Evolutionary conservation across 2,797 vertebrate species (phyloP).

Genomic region (Alectoris magna): DNA sequence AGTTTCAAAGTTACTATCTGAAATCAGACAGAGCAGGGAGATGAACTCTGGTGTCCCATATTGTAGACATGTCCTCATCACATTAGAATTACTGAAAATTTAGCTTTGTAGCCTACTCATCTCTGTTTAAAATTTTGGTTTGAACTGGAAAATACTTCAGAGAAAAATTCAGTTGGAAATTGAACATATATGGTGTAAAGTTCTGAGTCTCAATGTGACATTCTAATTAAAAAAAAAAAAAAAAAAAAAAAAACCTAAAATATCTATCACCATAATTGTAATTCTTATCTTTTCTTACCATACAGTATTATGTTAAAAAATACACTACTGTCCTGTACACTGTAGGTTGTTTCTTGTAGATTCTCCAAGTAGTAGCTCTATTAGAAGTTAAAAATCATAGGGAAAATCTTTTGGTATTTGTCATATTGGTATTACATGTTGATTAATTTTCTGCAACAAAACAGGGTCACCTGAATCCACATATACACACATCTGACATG

Average conservation of each 20-base stretch:
- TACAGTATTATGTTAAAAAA: neutral
- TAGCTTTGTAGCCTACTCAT: neutral
- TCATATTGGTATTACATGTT: neutral
- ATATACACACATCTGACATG: neutral
- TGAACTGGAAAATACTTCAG: neutral
- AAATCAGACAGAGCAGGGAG: neutral
- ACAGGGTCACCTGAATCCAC: neutral
- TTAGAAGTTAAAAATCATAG: neutral
- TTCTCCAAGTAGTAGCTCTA: neutral
- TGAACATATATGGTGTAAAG: neutral
- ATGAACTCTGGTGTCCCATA: neutral
- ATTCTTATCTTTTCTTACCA: neutral
- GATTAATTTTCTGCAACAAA: neutral
- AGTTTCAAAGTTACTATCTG: neutral
- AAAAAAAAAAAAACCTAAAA: neutral
- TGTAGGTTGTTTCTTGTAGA: neutral
- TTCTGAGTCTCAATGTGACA: neutral
- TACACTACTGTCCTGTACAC: fast-evolving
- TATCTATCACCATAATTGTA: neutral
- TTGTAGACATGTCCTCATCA: neutral
- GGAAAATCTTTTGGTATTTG: neutral
- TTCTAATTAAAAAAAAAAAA: fast-evolving
- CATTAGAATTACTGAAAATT: fast-evolving
- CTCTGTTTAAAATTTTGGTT: neutral
- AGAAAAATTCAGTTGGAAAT: neutral